Percentiles rank a stretch among this genome's conserved stretches.
Evolutionary conservation across 2,113 vertebrate genomes (phyloP).

Genomic region (Sylvicapra grimmia): DNA sequence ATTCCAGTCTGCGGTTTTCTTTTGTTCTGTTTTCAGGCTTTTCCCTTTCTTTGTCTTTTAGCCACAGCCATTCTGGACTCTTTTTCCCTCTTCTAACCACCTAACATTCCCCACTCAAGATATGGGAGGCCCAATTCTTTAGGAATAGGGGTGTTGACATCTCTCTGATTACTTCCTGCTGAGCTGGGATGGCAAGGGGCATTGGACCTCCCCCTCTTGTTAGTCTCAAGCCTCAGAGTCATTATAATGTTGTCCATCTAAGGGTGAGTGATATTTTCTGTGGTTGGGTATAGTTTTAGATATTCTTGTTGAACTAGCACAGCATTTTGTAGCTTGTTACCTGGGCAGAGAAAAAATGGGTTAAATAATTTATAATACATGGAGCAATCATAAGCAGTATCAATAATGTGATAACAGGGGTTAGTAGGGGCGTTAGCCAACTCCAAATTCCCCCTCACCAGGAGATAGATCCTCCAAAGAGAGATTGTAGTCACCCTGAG

Average conservation of each 20-base stretch:
- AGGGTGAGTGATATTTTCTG: not conserved
- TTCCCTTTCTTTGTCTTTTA: not conserved
- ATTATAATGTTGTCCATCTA: not conserved
- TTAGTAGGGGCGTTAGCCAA: not conserved
- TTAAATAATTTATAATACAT: not conserved
- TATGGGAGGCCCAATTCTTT: not conserved
- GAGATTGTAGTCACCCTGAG: not conserved
- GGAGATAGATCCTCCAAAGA: not conserved
- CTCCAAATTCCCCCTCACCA: not conserved
- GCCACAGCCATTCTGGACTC: not conserved
- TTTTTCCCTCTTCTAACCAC: not conserved
- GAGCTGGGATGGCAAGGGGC: not conserved
- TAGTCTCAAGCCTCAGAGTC: not conserved
- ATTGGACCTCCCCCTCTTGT: not conserved
- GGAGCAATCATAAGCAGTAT: not conserved
- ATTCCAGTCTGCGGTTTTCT: rapidly evolving
- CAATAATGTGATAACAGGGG: not conserved
- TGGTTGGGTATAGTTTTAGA: not conserved
- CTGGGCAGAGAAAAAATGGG: not conserved
- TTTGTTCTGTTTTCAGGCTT: not conserved
- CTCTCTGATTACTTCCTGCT: not conserved
- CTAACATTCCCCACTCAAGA: not conserved
- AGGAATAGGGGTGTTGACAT: not conserved
- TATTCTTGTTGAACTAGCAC: not conserved
- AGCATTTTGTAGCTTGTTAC: not conserved